Conservation (phyloP, 1,140 invertebrate genomes). For the Parapsyche elsis region DNA sequence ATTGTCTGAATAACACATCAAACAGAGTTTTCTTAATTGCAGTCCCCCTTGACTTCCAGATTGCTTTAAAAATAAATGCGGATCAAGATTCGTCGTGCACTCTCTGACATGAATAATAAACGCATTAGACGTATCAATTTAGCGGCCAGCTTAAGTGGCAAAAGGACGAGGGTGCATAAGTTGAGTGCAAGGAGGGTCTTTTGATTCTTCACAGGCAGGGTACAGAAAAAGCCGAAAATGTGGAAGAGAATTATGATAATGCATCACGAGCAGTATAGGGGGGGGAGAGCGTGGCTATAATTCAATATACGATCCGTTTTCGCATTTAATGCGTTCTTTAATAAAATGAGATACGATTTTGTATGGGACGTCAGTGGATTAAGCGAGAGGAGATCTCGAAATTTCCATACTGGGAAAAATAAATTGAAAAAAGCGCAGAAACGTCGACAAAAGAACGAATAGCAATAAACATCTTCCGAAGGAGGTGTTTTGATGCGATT, state of each 20-base stretch:
- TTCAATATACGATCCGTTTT: not conserved
- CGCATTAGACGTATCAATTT: constrained; percentile 27
- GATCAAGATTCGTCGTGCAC: not conserved
- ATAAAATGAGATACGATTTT: not conserved
- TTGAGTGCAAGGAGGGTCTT: not conserved
- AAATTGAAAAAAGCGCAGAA: not conserved
- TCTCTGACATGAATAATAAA: constrained; percentile 24
- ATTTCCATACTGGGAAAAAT: constrained; percentile 14
- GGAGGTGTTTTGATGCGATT: constrained; percentile 20
- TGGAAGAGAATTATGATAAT: constrained; percentile 14
- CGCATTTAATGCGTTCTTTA: not conserved
- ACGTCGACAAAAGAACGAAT: constrained; percentile 12
- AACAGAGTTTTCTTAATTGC: too few species aligned
- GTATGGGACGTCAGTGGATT: not conserved
- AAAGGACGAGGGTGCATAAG: not conserved
- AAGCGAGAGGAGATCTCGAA: not conserved
- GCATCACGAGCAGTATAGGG: not conserved
- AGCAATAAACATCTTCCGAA: constrained; percentile 24
- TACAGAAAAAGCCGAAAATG: not conserved
- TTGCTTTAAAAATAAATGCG: constrained; percentile 4
- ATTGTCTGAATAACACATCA: too few species aligned
- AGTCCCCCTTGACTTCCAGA: too few species aligned
- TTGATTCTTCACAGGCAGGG: not conserved
- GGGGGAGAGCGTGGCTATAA: too few species aligned
- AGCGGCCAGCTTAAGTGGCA: not conserved